Conservation (phyloP, 2,797 vertebrate species). For the Dromococcyx pavoninus region DNA sequence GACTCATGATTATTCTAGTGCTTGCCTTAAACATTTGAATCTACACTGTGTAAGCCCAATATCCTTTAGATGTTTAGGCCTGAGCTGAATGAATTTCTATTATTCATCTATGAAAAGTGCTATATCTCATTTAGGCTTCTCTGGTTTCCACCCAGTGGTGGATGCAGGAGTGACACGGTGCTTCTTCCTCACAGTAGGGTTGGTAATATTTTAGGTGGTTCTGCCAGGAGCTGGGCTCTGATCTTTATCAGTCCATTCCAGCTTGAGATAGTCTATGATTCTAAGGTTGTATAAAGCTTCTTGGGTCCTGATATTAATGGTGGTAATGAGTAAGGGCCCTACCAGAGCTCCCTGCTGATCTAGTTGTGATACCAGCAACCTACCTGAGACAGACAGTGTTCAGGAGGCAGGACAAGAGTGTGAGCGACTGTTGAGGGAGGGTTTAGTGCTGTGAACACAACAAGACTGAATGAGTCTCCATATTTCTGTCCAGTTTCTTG, state of each 20-base stretch:
- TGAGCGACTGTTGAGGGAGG: neutral
- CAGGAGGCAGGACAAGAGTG: too few species aligned
- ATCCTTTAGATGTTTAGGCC: neutral
- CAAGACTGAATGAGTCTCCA: fast-evolving
- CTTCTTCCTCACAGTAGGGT: neutral
- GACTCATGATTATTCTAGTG: neutral
- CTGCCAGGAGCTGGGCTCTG: neutral
- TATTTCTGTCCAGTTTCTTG: neutral
- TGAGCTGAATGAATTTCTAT: neutral
- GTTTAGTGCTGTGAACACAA: neutral
- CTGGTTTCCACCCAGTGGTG: neutral
- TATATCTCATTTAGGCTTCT: neutral
- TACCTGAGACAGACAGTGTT: too few species aligned
- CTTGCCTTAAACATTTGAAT: neutral
- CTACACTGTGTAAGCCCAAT: neutral
- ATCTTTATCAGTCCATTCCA: neutral
- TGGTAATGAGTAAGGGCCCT: neutral
- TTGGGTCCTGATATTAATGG: neutral
- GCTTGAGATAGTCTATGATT: neutral
- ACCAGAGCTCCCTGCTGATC: neutral
- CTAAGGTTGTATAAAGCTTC: neutral
- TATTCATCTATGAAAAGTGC: neutral
- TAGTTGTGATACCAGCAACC: too few species aligned
- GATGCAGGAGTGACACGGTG: neutral
- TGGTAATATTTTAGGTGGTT: neutral